These are phyloP conservation scores for Parnassius apollo DNA, from an alignment of 2,888 invertebrate species.

Conservation along the genomic window DNA sequence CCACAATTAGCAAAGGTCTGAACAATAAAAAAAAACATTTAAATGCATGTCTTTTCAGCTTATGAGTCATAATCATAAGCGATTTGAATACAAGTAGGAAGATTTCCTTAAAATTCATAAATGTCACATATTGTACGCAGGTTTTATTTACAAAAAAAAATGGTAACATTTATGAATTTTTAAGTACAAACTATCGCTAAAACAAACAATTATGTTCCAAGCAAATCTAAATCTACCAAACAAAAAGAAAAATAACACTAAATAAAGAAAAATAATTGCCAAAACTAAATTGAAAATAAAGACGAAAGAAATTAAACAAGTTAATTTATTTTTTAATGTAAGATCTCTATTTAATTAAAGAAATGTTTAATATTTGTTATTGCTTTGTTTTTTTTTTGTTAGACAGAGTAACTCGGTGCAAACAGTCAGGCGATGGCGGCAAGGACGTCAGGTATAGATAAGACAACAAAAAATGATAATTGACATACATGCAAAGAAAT, in stretches of 20 bases:
- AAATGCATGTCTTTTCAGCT: not conserved
- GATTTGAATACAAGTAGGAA: constrained; percentile 1
- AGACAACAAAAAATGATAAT: constrained; percentile 25
- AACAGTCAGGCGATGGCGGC: constrained; percentile 44
- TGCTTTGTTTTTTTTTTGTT: constrained; percentile 27
- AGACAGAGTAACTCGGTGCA: constrained; percentile 46
- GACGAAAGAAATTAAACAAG: not conserved
- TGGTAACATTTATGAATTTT: constrained; percentile 6
- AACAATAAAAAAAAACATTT: too few relatives aligned
- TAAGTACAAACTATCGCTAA: not conserved
- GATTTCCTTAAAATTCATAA: constrained; percentile 1
- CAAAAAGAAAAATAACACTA: constrained; percentile 1
- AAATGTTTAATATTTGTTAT: constrained; percentile 40
- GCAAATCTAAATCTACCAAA: constrained; percentile 4
- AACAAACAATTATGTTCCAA: constrained; percentile 7
- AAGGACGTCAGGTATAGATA: constrained; percentile 28
- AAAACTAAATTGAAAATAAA: constrained; percentile 2
- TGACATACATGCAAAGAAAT: constrained; percentile 14
- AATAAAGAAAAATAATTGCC: constrained; percentile 24
- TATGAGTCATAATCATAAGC: not conserved
- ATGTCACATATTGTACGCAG: not conserved
- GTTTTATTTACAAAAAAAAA: not conserved
- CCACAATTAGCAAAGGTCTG: too few relatives aligned
- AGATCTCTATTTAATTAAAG: constrained; percentile 12
- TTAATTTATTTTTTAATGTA: constrained; percentile 18